phyloP scores from a whole-genome alignment of 2,797 vertebrate species.

The Nyctibius grandis region DNA sequence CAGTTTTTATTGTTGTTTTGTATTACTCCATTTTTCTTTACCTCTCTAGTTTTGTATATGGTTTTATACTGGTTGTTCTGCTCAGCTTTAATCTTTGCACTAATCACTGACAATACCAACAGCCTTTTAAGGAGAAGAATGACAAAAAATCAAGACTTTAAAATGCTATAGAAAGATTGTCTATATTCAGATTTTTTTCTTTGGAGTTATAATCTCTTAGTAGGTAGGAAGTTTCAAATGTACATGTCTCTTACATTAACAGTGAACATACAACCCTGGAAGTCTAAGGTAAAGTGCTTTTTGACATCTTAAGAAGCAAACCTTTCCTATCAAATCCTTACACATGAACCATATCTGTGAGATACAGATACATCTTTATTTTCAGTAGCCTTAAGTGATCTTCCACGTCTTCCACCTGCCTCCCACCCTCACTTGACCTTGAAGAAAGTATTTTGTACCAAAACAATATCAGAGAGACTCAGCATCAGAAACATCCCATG shows the following conservation, averaged over 20 bases:
- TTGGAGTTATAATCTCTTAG: background rate
- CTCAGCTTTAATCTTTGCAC: background rate
- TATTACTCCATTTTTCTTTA: background rate
- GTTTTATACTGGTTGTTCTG: background rate
- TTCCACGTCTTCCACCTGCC: background rate
- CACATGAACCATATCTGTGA: background rate
- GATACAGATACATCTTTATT: background rate
- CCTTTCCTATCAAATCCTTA: background rate
- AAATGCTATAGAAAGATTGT: background rate
- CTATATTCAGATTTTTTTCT: background rate
- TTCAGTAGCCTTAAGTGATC: background rate
- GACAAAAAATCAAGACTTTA: background rate
- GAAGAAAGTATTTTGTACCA: background rate
- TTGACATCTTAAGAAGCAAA: background rate
- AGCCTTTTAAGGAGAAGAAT: background rate
- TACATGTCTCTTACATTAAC: background rate
- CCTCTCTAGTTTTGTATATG: background rate
- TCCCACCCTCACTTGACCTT: background rate
- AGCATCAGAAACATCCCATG: background rate
- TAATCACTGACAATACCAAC: background rate
- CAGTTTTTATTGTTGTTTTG: slow-evolving; percentile 17
- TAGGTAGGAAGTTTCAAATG: background rate
- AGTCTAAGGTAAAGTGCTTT: background rate
- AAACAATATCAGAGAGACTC: background rate
- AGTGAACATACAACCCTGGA: background rate